A percentile compares a stretch with the other conserved stretches of the same genome.
phyloP scores from a whole-genome alignment of 2,888 invertebrate species.

The Frankliniella fusca region DNA sequence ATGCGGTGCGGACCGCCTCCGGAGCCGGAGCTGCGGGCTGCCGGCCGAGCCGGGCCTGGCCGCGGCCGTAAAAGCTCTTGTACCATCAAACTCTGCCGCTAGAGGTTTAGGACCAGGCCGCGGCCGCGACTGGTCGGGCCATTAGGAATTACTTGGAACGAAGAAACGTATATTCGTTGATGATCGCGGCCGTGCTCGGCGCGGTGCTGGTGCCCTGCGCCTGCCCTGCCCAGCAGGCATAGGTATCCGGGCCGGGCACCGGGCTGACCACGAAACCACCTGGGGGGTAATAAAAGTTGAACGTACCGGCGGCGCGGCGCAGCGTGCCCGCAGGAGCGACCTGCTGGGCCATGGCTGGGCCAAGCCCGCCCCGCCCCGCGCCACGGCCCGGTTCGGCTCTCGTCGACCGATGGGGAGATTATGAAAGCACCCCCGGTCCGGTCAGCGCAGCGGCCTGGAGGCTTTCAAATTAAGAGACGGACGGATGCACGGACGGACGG shows the following conservation, averaged over 20 bases:
- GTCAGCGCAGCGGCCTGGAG: no score
- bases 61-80: not conserved
- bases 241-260: not conserved
- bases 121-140: not conserved
- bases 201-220: not conserved
- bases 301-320: not conserved
- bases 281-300: slow-evolving; percentile 9
- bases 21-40: not conserved
- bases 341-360: not conserved
- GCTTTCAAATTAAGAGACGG: no score
- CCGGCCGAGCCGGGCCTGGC: not conserved
- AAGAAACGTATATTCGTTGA: not conserved
- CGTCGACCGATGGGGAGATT: no score
- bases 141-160: not conserved
- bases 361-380: not conserved
- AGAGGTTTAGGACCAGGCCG: not conserved
- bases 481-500: no score
- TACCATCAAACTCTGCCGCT: not conserved
- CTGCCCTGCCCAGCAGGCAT: not conserved
- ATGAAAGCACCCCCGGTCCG: no score
- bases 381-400: not conserved
- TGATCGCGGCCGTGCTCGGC: not conserved
- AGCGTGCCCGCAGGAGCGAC: not conserved
- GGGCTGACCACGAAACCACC: not conserved
- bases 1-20: not conserved